phyloP scores from a whole-genome alignment of 2,797 vertebrate genomes.

The Halcyon leucocephala region DNA sequence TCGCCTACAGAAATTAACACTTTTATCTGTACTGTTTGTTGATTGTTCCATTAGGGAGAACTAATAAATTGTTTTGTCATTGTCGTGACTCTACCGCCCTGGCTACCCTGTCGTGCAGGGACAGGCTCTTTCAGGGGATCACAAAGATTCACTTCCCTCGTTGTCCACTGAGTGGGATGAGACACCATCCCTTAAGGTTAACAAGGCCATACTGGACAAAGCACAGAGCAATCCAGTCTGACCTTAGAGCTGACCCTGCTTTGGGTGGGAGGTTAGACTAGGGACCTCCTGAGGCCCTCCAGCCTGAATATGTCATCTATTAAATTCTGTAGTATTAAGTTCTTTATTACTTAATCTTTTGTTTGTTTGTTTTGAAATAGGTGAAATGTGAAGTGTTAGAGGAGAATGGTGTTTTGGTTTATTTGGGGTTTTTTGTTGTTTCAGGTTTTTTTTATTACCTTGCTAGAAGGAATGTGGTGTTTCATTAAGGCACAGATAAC shows the following conservation, averaged over 20 bases:
- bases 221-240: not conserved
- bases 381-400: not conserved
- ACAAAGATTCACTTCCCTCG: too few relatives aligned
- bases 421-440: not conserved
- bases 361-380: not conserved
- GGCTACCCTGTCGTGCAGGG: too few relatives aligned
- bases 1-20: too few relatives aligned
- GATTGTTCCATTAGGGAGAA: too few relatives aligned
- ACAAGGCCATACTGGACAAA: not conserved
- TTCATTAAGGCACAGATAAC: not conserved
- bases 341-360: not conserved
- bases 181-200: not conserved
- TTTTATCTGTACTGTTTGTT: too few relatives aligned
- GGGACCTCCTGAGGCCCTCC: not conserved
- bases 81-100: too few relatives aligned
- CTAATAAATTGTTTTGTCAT: too few relatives aligned
- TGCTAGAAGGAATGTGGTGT: not conserved
- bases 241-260: not conserved
- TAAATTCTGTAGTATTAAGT: not conserved
- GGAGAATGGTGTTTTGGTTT: fast-evolving
- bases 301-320: not conserved
- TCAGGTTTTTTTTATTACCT: not conserved
- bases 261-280: not conserved
- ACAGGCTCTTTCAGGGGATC: too few relatives aligned
- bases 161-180: too few relatives aligned